Conservation (phyloP, 2,797 vertebrate species). For the Peromyscus eremicus region DNA sequence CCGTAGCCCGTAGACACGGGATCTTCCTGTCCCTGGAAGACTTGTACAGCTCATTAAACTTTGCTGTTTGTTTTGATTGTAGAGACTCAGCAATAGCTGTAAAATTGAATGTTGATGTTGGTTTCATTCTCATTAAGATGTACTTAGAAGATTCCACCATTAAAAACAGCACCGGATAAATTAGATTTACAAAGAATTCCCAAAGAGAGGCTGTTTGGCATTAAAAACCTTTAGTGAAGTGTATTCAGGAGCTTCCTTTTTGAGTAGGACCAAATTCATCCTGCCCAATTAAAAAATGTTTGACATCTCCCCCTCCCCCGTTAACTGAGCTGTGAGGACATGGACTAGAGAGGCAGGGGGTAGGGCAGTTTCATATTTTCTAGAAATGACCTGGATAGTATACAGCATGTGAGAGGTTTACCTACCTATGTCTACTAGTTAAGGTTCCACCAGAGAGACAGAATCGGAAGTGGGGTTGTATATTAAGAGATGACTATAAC, state of each 20-base stretch:
- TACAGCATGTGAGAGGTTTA: not conserved
- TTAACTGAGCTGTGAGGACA: not conserved
- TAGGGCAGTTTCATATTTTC: not conserved
- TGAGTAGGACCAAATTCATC: not conserved
- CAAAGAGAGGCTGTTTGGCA: not conserved
- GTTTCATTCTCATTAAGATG: slow-evolving; percentile 14
- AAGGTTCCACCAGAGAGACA: not conserved
- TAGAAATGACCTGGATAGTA: not conserved
- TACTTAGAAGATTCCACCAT: not conserved
- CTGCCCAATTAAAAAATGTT: not conserved
- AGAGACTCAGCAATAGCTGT: not conserved
- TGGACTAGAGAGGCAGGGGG: not conserved
- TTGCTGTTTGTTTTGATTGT: slow-evolving; percentile 2
- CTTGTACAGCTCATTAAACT: not conserved
- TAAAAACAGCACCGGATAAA: not conserved
- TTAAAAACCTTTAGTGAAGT: slow-evolving; percentile 3
- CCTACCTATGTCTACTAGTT: not conserved
- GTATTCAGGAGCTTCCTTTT: not conserved
- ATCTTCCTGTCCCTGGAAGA: not conserved
- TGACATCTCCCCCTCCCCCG: not conserved
- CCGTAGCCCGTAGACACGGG: not conserved
- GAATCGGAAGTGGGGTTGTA: not conserved
- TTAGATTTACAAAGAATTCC: not conserved
- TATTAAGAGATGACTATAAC: not conserved
- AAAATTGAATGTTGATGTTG: not conserved